Evolutionary conservation across 2,113 vertebrate species (phyloP), one percentile per base, ranked within the genome.

Genomic region (Phylloscopus whistleri): DNA sequence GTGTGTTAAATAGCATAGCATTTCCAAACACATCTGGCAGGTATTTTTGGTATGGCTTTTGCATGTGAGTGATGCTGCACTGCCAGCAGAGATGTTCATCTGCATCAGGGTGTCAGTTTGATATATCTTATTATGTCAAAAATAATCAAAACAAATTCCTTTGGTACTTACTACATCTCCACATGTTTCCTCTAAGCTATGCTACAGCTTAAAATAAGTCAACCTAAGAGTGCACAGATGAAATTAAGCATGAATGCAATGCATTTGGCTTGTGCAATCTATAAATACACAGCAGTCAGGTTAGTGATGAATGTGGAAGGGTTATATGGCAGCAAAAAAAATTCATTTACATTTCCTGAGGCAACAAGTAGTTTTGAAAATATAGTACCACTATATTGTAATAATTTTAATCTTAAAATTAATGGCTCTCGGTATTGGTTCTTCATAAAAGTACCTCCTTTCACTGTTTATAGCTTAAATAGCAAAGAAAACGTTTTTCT

Each of bases 81-180:
- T 84, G 72, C 43, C 73, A 77, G 70, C 85, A 86, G 90, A 92
- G 76, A 58, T 39, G 51, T 72, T 52, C 88, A 88, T 90, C 79
- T 94, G 72, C 70, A 79, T 63, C 64, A 63, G 46, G 37, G 43
- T 90, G 70, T 93, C 72, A 73, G 64, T 87, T 93, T 89, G 43
- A 66, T 80, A 2, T 33, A 69, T 83, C 58, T 86, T 84, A 48
- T 8, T 90, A 35, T 74, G 83, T 89, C 80, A 81, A 76, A 92
- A 96, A 46, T 39, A 77, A 73, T 83, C 59, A 84, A 81, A 90
- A 87, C 44, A 91, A 60, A 84, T 94, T 89, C 84, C 49, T 84
- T 75, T 96, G 77, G 41, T 41, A 22, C 41, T 84, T 84, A 43
- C 5, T 90, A 16, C 3, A 1, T 78, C 60, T 87, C 60, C 58